Evolutionary conservation across 2,888 invertebrate genomes (phyloP), one percentile per base, ranked within the genome.

Genomic region (Pseudococcus viburni): DNA sequence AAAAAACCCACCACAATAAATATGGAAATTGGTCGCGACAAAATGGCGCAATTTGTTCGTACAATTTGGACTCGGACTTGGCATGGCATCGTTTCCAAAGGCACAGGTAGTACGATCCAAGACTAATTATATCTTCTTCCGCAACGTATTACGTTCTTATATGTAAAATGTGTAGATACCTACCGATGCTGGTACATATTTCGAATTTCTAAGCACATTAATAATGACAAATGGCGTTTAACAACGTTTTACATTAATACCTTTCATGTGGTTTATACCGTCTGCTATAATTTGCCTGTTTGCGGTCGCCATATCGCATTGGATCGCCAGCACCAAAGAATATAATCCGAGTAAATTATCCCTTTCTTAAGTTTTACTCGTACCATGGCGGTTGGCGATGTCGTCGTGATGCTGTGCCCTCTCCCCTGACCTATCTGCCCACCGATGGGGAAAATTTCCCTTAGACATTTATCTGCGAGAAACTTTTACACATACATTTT

Each of bases 151-250:
- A 26, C 1, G 8, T 73, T 33, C 26, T 33, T 33, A 33, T 2
- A 33, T 33, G 3, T 33, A 26, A 73, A 73, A 73, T 2, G 19
- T 2, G 59, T 59, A 59, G 55, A 19, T 59, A 59, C 7, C 19
- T 59, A 33, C 55, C 17, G 12, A 59, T 59, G 5, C 59, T 19
- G 19, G 19, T 59, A 59, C 68, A 73, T 73, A 73, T 73, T 73
- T 73, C 11, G 68, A 73, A 73, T 33, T 73, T 33, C 59, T 59
- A 59, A 59, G 59, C 19, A 59, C 59, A 33, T 26, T 73, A 73
- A 73, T 73, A 73, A 73, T 73, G 68, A 73, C 15, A 73, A 73
- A 73, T 73, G 33, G 68, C 68, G 68, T 73, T 73, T 73, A 73
- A 26, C 68, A 33, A 26, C 33, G 33, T 73, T 73, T 73, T 73